phyloP scores from a whole-genome alignment of 2,888 invertebrate genomes.

The Ophonus ardosiacus region DNA sequence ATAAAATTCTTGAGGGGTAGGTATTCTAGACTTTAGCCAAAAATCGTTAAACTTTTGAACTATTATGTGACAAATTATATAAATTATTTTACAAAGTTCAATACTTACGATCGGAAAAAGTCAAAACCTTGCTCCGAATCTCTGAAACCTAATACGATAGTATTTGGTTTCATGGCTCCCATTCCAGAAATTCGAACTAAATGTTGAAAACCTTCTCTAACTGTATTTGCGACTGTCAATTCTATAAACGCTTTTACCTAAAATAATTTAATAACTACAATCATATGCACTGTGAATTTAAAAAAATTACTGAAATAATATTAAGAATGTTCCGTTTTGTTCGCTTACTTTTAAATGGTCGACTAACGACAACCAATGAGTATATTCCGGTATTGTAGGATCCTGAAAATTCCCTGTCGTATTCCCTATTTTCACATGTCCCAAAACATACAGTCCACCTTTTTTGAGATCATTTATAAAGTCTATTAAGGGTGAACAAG shows the following conservation, averaged over 20 bases:
- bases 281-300: not conserved
- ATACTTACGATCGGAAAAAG: conserved; percentile 86
- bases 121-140: conserved; percentile 87
- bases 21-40: no score
- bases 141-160: conserved; percentile 95
- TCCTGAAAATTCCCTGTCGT: conserved; percentile 79
- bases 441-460: conserved; percentile 91
- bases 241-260: conserved; percentile 96
- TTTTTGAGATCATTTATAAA: conserved; percentile 99
- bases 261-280: conserved; percentile 47
- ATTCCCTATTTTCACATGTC: conserved; percentile 87
- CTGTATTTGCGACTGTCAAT: conserved; percentile 89
- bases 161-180: conserved; percentile 99
- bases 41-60: no score
- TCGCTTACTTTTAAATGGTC: conserved; percentile 90
- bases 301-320: no score
- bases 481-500: conserved; percentile 93
- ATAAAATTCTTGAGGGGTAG: no score
- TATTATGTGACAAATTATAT: no score
- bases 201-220: conserved; percentile 95
- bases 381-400: conserved; percentile 86
- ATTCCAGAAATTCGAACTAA: conserved; percentile 94
- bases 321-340: conserved; percentile 57
- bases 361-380: conserved; percentile 94
- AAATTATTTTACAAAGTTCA: no score